Percentiles rank a stretch among this genome's conserved stretches.
Conservation (phyloP, 2,113 vertebrate genomes). For the Grammomys surdaster region DNA sequence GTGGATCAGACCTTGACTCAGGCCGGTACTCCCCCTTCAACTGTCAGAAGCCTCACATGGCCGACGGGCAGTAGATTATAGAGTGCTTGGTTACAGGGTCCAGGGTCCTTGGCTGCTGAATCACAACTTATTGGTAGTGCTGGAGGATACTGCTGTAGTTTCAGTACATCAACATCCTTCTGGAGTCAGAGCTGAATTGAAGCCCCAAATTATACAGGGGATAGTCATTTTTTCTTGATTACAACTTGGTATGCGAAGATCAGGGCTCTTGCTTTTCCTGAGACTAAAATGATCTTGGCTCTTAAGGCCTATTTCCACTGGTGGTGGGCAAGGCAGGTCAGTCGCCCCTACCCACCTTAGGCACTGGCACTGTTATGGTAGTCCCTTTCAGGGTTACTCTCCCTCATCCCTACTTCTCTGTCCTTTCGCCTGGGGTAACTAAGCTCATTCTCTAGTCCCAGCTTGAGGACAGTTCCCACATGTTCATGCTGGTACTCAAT, state of each 20-base stretch:
- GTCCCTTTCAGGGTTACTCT: neutral
- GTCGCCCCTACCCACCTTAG: neutral
- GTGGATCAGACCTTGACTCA: neutral
- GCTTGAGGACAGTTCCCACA: neutral
- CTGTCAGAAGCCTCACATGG: neutral
- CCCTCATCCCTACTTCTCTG: neutral
- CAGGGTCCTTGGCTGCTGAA: neutral
- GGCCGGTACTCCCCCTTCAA: neutral
- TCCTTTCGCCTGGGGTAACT: neutral
- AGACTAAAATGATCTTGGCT: conserved; percentile 52
- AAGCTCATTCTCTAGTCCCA: neutral
- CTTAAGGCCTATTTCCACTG: neutral
- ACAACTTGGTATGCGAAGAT: conserved; percentile 34
- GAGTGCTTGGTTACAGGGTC: neutral
- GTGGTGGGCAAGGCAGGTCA: neutral
- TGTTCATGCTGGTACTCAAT: neutral
- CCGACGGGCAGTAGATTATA: neutral
- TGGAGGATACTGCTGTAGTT: neutral
- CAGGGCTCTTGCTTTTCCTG: conserved; percentile 52
- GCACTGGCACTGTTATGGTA: neutral
- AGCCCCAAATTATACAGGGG: neutral
- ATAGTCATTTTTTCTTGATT: conserved; percentile 13
- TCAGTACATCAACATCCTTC: neutral
- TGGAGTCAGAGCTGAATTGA: conserved; percentile 1
- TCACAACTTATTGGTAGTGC: neutral